Evolutionary conservation across 1,140 invertebrate species (phyloP).

Genomic region (Bombus soroeensis): DNA sequence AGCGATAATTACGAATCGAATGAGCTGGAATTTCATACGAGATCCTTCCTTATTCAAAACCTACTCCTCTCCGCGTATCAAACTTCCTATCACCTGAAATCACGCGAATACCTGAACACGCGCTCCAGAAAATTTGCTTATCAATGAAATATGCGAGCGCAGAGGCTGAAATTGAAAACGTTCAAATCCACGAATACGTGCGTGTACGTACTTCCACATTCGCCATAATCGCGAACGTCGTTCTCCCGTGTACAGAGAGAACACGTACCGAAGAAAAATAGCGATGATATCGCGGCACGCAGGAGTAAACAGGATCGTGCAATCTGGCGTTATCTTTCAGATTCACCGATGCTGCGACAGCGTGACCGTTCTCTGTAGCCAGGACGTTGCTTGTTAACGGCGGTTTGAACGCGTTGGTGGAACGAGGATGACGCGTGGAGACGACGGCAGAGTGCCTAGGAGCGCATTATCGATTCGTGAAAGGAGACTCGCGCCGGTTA

Average conservation of each 20-base stretch:
- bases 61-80: too few species aligned
- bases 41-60: too few species aligned
- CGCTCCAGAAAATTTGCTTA: too few species aligned
- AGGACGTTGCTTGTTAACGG: not conserved
- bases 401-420: not conserved
- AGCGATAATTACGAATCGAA: too few species aligned
- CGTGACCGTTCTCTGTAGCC: not conserved
- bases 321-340: constrained; percentile 17
- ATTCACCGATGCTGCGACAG: not conserved
- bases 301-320: constrained; percentile 8
- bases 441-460: constrained; percentile 6
- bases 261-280: not conserved
- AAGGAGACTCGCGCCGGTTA: constrained; percentile 42
- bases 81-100: too few species aligned
- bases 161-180: too few species aligned
- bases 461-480: constrained; percentile 61
- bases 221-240: not conserved
- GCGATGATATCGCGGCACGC: not conserved
- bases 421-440: not conserved
- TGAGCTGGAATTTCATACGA: too few species aligned
- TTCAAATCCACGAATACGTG: not conserved
- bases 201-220: too few species aligned
- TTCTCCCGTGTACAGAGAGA: not conserved
- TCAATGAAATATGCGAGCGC: too few species aligned
- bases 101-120: too few species aligned